These are phyloP conservation scores for Anarhynchus alexandrinus DNA, from an alignment of 2,113 vertebrate genomes.

Conservation along the genomic window DNA sequence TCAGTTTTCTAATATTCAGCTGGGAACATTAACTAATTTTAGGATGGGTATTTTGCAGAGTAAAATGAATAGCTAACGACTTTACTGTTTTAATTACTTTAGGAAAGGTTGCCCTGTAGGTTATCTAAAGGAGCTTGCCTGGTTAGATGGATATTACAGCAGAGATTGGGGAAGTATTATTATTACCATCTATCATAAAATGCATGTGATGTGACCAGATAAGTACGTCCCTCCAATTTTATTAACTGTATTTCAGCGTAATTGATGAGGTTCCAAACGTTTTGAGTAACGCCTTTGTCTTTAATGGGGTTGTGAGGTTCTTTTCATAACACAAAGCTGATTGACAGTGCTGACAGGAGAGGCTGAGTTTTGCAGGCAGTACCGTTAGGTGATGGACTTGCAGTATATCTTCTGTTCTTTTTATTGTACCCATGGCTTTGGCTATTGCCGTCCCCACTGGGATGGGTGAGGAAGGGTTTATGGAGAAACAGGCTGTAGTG, in stretches of 20 bases:
- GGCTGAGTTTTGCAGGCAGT: background rate
- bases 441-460: rapidly evolving
- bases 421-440: rapidly evolving
- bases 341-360: background rate
- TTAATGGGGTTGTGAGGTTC: too few relatives aligned
- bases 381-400: background rate
- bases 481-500: background rate
- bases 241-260: background rate
- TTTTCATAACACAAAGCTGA: background rate
- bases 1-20: background rate
- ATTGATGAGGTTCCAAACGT: too few relatives aligned
- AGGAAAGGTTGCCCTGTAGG: background rate
- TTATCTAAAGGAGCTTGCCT: background rate
- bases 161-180: background rate
- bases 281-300: background rate
- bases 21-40: background rate
- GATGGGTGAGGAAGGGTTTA: too few relatives aligned
- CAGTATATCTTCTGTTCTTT: rapidly evolving
- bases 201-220: background rate
- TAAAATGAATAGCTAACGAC: background rate
- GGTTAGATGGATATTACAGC: background rate
- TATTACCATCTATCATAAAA: background rate
- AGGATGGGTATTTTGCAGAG: background rate
- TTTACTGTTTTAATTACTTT: background rate
- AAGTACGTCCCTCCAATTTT: rapidly evolving